phyloP scores from a whole-genome alignment of 2,888 invertebrate species.

The Sussaba pulchella region DNA sequence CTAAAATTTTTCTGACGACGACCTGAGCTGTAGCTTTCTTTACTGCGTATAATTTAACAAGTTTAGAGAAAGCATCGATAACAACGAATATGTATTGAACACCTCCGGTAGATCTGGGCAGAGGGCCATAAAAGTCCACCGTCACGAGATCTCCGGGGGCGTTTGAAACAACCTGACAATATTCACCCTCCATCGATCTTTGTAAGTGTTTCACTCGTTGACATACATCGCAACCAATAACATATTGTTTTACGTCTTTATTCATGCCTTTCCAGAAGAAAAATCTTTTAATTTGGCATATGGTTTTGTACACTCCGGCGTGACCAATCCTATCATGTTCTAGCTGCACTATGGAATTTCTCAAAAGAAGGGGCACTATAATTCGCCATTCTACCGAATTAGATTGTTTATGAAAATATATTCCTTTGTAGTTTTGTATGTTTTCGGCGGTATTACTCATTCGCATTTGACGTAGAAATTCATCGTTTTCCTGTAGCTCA shows the following conservation, averaged over 20 bases:
- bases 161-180: neutral
- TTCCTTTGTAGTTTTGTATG: neutral
- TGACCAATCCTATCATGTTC: neutral
- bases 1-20: neutral
- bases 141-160: neutral
- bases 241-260: neutral
- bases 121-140: neutral
- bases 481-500: too few relatives aligned
- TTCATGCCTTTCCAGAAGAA: neutral
- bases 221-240: neutral
- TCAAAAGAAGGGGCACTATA: neutral
- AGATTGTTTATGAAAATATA: neutral
- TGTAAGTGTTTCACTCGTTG: neutral
- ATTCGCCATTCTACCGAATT: neutral
- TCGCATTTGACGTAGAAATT: too few relatives aligned
- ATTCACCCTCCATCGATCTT: neutral
- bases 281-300: neutral
- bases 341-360: neutral
- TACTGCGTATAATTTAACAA: neutral
- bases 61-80: neutral
- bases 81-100: slow-evolving; percentile 1
- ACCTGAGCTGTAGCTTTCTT: neutral
- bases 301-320: neutral
- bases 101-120: neutral
- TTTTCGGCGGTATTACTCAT: too few relatives aligned